Evolutionary conservation across 2,888 invertebrate genomes (phyloP).

Genomic region (Pegoplata infirma): DNA sequence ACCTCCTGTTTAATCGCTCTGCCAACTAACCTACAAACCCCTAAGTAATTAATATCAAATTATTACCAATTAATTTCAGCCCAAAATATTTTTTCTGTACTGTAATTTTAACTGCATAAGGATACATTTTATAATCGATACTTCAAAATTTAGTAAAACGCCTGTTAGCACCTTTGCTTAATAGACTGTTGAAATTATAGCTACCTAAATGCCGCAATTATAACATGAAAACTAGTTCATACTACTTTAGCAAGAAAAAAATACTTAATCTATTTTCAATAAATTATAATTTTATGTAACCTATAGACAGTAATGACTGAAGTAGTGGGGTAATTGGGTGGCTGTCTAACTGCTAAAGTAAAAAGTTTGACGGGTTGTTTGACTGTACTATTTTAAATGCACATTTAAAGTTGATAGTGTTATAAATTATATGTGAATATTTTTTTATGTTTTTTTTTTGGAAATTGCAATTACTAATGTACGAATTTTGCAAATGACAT

Average conservation of each 20-base stretch:
- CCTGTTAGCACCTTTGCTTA: slow-evolving; percentile 23
- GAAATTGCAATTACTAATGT: slow-evolving; percentile 33
- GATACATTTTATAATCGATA: too few species aligned
- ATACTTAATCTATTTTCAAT: slow-evolving; percentile 44
- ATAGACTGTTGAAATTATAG: slow-evolving; percentile 45
- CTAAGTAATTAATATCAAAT: too few species aligned
- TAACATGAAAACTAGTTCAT: slow-evolving; percentile 31
- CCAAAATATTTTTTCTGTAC: too few species aligned
- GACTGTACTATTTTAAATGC: neutral
- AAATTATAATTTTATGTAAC: slow-evolving; percentile 39
- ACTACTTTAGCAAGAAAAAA: slow-evolving; percentile 4
- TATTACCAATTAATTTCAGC: too few species aligned
- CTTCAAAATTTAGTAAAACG: too few species aligned
- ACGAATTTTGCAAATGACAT: slow-evolving; percentile 5
- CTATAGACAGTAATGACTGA: neutral
- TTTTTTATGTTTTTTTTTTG: neutral
- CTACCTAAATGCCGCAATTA: slow-evolving; percentile 39
- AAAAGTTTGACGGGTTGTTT: neutral
- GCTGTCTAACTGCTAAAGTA: too few species aligned
- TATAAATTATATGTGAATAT: slow-evolving; percentile 35
- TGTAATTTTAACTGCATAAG: too few species aligned
- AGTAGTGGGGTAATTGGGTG: neutral
- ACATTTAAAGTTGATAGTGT: slow-evolving; percentile 5
- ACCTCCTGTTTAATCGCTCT: too few species aligned
- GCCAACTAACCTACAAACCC: too few species aligned